Base-by-base conservation (phyloP, 2,797 vertebrate genomes). In the Cyclura pinguis region DNA sequence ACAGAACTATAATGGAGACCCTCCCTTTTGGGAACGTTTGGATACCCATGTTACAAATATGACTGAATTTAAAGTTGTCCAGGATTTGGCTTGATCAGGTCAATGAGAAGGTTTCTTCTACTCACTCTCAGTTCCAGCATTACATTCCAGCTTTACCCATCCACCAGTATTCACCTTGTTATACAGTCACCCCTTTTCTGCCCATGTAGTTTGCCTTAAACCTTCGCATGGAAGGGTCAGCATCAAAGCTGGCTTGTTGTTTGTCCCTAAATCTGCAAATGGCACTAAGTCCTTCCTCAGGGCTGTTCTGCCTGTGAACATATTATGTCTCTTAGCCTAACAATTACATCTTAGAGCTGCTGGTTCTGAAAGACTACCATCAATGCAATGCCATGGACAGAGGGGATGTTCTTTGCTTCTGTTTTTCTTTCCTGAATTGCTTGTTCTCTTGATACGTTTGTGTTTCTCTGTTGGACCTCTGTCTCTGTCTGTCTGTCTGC, bases 351-450 rank as follows among this genome's bases (percentile, higher is more conserved):
- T 59, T 74, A 77, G 85, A 55, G 14, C 42, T 83, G 69, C 32
- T 57, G 72, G 69, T 32, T 85, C 69, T 74, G 84, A 85, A 85
- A 74, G 73, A 13, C 84, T 55, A 72, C 84, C 47, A 64, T 27
- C 24, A 29, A 42, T 62, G n/a, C 38, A 83, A 20, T 20, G 14
- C 38, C 82, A 84, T 38, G 47, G 82, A 47, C 14, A 69, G 42
- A 3, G 42, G 42, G 29, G 16, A 69, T 47, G 16, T 29, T 62
- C 47, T 47, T 59, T 57, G 3, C 52, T 32, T 18, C 55, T 47
- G 57, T 32, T 27, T 2, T 13, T 35, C 38, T 42, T 29, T 18
- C n/a, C n/a, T 24, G 8, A 76, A 76, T 42, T 42, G 35, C 18
- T 16, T 69, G 27, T 14, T 20, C 18, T 32, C 16, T 84, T 64